phyloP scores from a whole-genome alignment of 2,113 vertebrate species.

The Macrotus californicus region DNA sequence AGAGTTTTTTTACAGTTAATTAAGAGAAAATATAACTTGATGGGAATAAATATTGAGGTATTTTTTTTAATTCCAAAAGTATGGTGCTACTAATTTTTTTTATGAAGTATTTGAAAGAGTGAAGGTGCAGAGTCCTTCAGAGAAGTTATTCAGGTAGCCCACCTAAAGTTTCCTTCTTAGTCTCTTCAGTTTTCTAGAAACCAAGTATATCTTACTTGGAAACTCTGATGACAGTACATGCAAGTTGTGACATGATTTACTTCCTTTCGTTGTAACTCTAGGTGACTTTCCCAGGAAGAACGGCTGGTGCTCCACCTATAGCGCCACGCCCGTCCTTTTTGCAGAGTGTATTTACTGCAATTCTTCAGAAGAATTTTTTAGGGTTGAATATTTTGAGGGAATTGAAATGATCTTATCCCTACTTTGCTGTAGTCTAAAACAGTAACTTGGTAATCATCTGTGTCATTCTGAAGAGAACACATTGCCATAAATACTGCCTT shows the following conservation, averaged over 20 bases:
- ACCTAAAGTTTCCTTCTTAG: background rate
- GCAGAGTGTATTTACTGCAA: background rate
- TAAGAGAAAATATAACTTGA: background rate
- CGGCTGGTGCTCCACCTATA: background rate
- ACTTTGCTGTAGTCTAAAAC: background rate
- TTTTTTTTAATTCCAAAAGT: constrained; percentile 3
- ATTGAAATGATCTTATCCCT: background rate
- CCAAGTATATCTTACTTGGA: constrained; percentile 64
- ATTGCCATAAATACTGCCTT: background rate
- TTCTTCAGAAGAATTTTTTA: constrained; percentile 42
- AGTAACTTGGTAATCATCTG: background rate
- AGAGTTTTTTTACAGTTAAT: background rate
- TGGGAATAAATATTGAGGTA: background rate
- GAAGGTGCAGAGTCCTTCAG: rapidly evolving
- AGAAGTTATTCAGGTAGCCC: constrained; percentile 27
- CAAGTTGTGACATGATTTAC: background rate
- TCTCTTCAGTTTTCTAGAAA: constrained; percentile 55
- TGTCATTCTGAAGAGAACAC: background rate
- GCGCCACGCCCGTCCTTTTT: background rate
- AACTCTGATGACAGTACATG: background rate
- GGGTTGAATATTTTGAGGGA: background rate
- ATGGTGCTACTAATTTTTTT: background rate
- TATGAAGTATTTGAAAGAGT: background rate
- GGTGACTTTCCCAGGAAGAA: constrained; percentile 71
- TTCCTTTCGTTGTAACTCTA: constrained; percentile 36